Evolutionary conservation across 2,797 vertebrate species (phyloP).

Genomic region (Pseudomugil tenellus): DNA sequence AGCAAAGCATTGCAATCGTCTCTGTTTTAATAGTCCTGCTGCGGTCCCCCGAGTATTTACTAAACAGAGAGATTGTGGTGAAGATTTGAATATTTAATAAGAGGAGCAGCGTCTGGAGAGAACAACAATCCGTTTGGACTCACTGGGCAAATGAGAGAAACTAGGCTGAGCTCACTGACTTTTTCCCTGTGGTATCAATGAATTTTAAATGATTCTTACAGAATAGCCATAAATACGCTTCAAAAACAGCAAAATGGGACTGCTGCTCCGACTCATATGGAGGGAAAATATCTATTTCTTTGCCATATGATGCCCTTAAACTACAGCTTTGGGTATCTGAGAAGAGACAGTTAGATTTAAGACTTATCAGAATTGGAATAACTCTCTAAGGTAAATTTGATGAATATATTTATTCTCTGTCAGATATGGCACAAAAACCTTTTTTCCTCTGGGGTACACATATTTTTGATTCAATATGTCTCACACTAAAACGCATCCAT

Average conservation of each 20-base stretch:
- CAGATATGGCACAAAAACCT: slow-evolving; percentile 47
- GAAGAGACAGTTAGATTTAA: slow-evolving; percentile 47
- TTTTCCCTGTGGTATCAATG: slow-evolving; percentile 73
- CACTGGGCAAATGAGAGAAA: slow-evolving; percentile 73
- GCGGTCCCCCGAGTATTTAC: slow-evolving; percentile 73
- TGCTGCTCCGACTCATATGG: slow-evolving; percentile 17
- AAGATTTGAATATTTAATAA: slow-evolving; percentile 84
- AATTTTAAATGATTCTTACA: slow-evolving; percentile 74
- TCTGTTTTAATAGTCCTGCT: slow-evolving; percentile 69
- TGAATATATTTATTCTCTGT: slow-evolving; percentile 55
- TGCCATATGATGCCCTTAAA: slow-evolving; percentile 43
- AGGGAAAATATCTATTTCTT: slow-evolving; percentile 29
- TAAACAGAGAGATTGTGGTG: slow-evolving; percentile 77
- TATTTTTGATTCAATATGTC: slow-evolving; percentile 55
- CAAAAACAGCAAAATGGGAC: slow-evolving; percentile 43
- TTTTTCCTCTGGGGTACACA: slow-evolving; percentile 38
- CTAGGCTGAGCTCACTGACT: slow-evolving; percentile 70
- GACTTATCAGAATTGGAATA: slow-evolving; percentile 50
- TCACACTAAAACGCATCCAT: slow-evolving; percentile 54
- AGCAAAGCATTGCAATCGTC: slow-evolving; percentile 75
- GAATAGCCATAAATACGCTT: slow-evolving; percentile 67
- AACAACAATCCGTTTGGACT: slow-evolving; percentile 77
- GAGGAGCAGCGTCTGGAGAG: slow-evolving; percentile 68
- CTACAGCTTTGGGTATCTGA: slow-evolving; percentile 22
- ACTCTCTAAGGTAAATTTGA: slow-evolving; percentile 56